These are phyloP conservation scores for Spea bombifrons DNA, from an alignment of 2,113 vertebrate species.

Conservation along the genomic window DNA sequence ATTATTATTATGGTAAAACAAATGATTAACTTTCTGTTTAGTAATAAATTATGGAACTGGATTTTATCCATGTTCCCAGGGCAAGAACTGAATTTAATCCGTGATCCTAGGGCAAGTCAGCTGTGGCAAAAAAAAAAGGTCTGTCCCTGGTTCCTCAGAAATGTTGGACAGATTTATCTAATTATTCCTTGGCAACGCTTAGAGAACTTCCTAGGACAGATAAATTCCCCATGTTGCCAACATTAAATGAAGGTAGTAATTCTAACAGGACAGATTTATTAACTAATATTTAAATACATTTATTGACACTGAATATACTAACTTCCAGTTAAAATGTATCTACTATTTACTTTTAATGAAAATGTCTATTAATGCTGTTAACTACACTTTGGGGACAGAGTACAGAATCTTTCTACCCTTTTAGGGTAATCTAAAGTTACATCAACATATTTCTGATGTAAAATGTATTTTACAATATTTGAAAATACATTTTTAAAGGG, in stretches of 20 bases:
- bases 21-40: background rate
- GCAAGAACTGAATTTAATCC: background rate
- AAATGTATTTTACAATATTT: too few species aligned
- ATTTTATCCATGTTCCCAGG: background rate
- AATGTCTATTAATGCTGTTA: too few species aligned
- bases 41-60: background rate
- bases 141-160: background rate
- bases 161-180: background rate
- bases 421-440: too few species aligned
- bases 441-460: too few species aligned
- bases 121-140: background rate
- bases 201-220: background rate
- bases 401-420: too few species aligned
- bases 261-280: background rate
- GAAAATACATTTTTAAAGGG: too few species aligned
- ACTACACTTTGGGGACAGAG: too few species aligned
- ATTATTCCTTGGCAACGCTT: background rate
- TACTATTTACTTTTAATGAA: too few species aligned
- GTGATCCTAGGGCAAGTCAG: constrained; percentile 9
- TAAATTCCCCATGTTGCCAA: background rate
- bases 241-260: constrained; percentile 10
- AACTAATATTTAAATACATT: background rate
- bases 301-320: background rate
- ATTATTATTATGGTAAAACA: background rate
- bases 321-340: too few species aligned